Base-by-base conservation (phyloP, 2,797 vertebrate species). In the Lophius americanus region DNA sequence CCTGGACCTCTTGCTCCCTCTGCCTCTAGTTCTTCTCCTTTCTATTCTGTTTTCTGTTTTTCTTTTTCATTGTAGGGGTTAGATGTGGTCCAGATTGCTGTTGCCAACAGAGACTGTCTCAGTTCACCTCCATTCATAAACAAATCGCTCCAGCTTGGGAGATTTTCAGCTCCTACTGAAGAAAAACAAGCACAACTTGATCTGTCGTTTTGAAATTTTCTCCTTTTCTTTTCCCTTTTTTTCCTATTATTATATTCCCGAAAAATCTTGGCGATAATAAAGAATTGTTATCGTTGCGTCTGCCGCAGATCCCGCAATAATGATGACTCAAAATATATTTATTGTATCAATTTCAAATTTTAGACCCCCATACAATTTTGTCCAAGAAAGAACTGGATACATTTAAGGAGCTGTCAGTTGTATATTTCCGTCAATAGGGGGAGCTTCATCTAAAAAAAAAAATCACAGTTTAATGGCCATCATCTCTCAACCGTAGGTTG, bases 61-160 rank as follows among this genome's bases (percentile, higher is more conserved):
- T 10, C 43, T 88, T 91, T 87, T 85, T 23, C 23, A 74, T 83
- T 32, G 72, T 71, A 75, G 70, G 75, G 79, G 77, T 73, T 85
- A 79, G 88, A 88, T 78, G 81, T 62, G 57, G 81, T 88, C 91
- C 88, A 90, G 88, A 87, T 89, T 79, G 72, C 83, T 66, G 90
- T 86, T 92, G 90, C 90, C 86, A 91, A 62, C 73, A 78, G 89
- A 79, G 88, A 91, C 88, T 55, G 87, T 90, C 85, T 85, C 84
- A 78, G 79, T 81, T 88, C 86, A 89, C 85, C 81, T 89, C 85
- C 78, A 89, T 88, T 90, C 85, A 89, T 85, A 91, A 90, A 91
- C 90, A 91, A 91, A 90, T 87, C 67, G 36, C 57, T 68, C 36
- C 78, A 33, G 71, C 79, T 43, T 5, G 8, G 60, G 81, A 79